These are phyloP conservation scores for Zaprionus davidi DNA, from an alignment of 1,140 invertebrate genomes.

Conservation along the genomic window DNA sequence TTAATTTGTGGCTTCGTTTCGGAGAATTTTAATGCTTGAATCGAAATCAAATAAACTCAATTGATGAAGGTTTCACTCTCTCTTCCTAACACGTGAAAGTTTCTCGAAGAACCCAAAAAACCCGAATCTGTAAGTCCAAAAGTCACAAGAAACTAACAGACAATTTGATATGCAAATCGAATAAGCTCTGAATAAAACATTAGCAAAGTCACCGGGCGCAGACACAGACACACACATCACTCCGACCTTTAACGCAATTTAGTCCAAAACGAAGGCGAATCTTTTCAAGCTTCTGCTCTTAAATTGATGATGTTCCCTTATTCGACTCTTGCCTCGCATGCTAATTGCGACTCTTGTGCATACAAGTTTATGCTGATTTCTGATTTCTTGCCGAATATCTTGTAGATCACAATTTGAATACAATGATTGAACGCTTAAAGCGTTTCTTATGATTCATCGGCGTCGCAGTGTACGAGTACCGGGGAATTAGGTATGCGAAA, in stretches of 20 bases:
- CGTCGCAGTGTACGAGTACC: background rate
- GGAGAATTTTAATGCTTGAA: slow-evolving; percentile 19
- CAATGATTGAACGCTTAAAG: slow-evolving; percentile 59
- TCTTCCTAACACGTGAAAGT: slow-evolving; percentile 20
- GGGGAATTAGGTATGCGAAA: background rate
- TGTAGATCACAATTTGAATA: slow-evolving; percentile 56
- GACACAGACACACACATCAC: background rate
- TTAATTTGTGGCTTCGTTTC: slow-evolving; percentile 34
- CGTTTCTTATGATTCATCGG: slow-evolving; percentile 49
- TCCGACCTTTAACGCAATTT: slow-evolving; percentile 38
- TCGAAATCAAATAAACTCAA: slow-evolving; percentile 23
- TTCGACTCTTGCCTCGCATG: slow-evolving; percentile 40
- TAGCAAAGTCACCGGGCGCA: slow-evolving; percentile 39
- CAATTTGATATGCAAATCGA: slow-evolving; percentile 76
- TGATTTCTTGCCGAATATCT: slow-evolving; percentile 32
- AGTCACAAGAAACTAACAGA: slow-evolving; percentile 59
- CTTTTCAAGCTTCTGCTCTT: slow-evolving; percentile 31
- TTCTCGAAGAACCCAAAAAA: slow-evolving; percentile 31
- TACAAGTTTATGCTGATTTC: slow-evolving; percentile 39
- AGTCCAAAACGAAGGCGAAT: slow-evolving; percentile 16
- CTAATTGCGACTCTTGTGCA: slow-evolving; percentile 52
- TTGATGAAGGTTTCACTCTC: slow-evolving; percentile 39
- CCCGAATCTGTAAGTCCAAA: slow-evolving; percentile 35
- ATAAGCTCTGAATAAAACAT: slow-evolving; percentile 67
- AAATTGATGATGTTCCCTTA: slow-evolving; percentile 41